Evolutionary conservation across 2,797 vertebrate species (phyloP), one percentile per base, ranked within the genome.

Genomic region (Cryptoprocta ferox): DNA sequence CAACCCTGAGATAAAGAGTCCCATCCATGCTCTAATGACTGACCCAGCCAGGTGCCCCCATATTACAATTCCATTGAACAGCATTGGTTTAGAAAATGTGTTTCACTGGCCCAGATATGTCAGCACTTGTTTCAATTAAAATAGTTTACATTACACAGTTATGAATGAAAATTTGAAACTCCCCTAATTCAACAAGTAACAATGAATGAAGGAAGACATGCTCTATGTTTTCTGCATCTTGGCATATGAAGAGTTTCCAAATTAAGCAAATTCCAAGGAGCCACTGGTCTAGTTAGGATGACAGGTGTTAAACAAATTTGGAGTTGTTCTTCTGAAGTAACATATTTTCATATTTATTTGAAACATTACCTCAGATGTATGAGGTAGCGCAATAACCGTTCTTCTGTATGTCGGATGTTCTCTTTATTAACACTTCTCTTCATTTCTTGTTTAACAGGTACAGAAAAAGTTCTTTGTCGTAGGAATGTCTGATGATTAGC

Each of bases 401-500:
- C 99, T 99, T 99, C 99, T 81, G 99, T 97, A 97, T 99, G 99
- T 73, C 98, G 90, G 84, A 98, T 98, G 71, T 99, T 98, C 98
- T 99, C 99, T 98, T 99, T 99, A 99, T 98, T 99, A 98, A 98
- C 98, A 96, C 98, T 99, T 99, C 99, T 98, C 98, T 99, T 99
- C 97, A 98, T 35, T 98, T 99, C 99, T 98, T 99, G 99, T 98
- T 99, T 99, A 98, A 99, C 99, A 71, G 99, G 99, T 99, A 99
- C 99, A 98, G 99, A 99, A 98, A 99, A 99, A 56, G 99, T 99
- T 98, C 99, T 99, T 99, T 99, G 99, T 97, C 99, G 99, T 96
- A 99, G 99, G 99, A 99, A 99, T 99, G 99, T 99, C 99, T 99
- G 99, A 98, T 99, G 99, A 99, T 99, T 99, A 97, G 99, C 99